Conservation (phyloP, 2,888 invertebrate genomes). For the Erebia aethiops region DNA sequence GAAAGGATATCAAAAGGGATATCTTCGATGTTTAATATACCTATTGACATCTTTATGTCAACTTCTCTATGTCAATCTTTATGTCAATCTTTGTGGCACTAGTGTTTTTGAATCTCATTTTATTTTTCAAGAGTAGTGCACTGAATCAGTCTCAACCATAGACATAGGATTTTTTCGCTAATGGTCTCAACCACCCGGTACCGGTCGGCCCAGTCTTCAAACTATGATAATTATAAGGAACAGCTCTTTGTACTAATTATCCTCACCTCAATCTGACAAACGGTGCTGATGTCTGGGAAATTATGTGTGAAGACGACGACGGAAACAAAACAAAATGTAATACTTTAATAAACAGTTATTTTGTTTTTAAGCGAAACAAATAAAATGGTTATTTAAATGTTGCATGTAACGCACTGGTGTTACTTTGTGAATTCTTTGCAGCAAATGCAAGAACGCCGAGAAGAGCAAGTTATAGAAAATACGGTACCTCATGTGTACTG, state of each 20-base stretch:
- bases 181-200: conserved; percentile 2
- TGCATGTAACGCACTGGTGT: too few relatives aligned
- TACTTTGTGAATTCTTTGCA: too few relatives aligned
- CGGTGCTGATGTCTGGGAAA: conserved; percentile 36
- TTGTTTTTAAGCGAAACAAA: too few relatives aligned
- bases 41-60: too few relatives aligned
- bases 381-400: too few relatives aligned
- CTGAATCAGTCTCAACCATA: conserved; percentile 25
- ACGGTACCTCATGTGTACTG: too few relatives aligned
- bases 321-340: conserved; percentile 38
- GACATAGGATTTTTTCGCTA: too few relatives aligned
- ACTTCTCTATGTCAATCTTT: too few relatives aligned
- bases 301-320: conserved; percentile 23
- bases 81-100: too few relatives aligned
- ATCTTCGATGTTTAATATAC: neutral
- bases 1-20: neutral
- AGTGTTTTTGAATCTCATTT: conserved; percentile 11
- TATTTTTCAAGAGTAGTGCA: conserved; percentile 11
- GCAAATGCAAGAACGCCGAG: too few relatives aligned
- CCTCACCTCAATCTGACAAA: conserved; percentile 29
- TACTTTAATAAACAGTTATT: too few relatives aligned
- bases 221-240: conserved; percentile 39
- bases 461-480: too few relatives aligned
- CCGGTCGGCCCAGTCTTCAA: conserved; percentile 35
- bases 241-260: conserved; percentile 38